phyloP scores from a whole-genome alignment of 2,888 invertebrate genomes.

The Odontocolon sp. region DNA sequence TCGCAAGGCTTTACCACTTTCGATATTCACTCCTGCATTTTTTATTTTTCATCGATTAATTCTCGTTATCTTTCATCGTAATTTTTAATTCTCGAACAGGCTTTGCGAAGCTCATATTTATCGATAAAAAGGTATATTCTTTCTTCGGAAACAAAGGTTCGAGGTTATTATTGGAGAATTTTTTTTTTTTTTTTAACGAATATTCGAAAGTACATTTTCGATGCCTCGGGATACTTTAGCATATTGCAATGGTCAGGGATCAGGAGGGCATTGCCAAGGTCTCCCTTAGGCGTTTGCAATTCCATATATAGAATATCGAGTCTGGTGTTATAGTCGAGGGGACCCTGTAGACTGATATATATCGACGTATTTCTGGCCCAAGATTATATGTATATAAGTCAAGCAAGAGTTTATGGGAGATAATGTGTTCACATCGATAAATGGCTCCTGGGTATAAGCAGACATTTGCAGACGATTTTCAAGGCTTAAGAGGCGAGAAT shows the following conservation, averaged over 20 bases:
- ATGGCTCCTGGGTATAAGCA: neutral
- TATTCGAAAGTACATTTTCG: neutral
- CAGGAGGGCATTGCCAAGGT: constrained; percentile 59
- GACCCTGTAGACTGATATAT: constrained; percentile 23
- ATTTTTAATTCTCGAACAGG: neutral
- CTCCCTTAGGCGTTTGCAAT: constrained; percentile 45
- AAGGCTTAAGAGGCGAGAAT: neutral
- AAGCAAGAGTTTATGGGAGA: neutral
- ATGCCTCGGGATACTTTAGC: constrained; percentile 26
- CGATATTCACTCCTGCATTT: constrained; percentile 26
- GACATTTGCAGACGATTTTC: neutral
- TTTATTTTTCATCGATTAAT: constrained; percentile 11
- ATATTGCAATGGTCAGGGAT: constrained; percentile 5
- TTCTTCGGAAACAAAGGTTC: neutral
- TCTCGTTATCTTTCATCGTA: neutral
- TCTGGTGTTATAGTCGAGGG: constrained; percentile 6
- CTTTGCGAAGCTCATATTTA: neutral
- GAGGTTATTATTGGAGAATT: too few species aligned
- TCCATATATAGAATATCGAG: constrained; percentile 38
- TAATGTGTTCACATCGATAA: neutral
- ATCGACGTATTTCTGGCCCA: neutral
- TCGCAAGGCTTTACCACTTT: constrained; percentile 47
- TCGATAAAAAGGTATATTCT: neutral
- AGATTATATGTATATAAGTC: neutral
- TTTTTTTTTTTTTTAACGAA: too few species aligned